Percentiles rank a stretch among this genome's conserved stretches.
Conservation (phyloP, 2,113 vertebrate species). For the Poeciliopsis turrubarensis region DNA sequence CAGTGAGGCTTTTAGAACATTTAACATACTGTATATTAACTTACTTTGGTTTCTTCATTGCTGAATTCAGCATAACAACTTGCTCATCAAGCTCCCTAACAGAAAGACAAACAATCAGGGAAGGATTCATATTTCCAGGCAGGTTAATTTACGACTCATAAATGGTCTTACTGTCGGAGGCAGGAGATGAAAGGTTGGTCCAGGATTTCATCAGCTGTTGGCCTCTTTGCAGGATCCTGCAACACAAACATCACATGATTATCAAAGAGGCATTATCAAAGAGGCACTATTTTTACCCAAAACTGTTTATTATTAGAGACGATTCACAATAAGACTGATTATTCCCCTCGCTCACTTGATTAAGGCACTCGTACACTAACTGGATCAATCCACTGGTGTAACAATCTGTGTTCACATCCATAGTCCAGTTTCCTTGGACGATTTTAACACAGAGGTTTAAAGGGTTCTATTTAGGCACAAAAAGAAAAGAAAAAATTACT, state of each 20-base stretch:
- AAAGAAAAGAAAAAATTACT: neutral
- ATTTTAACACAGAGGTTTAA: constrained; percentile 99
- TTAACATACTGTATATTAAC: neutral
- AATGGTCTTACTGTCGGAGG: constrained; percentile 83
- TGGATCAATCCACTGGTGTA: constrained; percentile 89
- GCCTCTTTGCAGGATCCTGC: constrained; percentile 94
- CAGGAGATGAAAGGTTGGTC: constrained; percentile 86
- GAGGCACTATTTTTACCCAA: neutral
- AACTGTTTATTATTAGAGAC: neutral
- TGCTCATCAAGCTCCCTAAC: constrained; percentile 91
- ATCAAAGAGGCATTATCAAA: no score
- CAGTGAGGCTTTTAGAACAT: neutral
- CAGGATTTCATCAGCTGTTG: constrained; percentile 90
- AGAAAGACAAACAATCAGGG: constrained; percentile 17
- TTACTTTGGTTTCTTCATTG: constrained; percentile 95
- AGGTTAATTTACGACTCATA: neutral
- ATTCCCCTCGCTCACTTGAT: constrained; percentile 84
- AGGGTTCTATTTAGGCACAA: constrained; percentile 85
- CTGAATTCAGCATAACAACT: constrained; percentile 89
- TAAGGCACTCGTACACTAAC: constrained; percentile 90
- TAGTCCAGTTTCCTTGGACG: constrained; percentile 95
- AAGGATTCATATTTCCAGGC: neutral
- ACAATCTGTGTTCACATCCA: constrained; percentile 90
- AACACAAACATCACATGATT: constrained; percentile 53
- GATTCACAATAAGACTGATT: neutral